Evolutionary conservation across 2,888 invertebrate genomes (phyloP), one percentile per base, ranked within the genome.

Genomic region (Globia sparganii): DNA sequence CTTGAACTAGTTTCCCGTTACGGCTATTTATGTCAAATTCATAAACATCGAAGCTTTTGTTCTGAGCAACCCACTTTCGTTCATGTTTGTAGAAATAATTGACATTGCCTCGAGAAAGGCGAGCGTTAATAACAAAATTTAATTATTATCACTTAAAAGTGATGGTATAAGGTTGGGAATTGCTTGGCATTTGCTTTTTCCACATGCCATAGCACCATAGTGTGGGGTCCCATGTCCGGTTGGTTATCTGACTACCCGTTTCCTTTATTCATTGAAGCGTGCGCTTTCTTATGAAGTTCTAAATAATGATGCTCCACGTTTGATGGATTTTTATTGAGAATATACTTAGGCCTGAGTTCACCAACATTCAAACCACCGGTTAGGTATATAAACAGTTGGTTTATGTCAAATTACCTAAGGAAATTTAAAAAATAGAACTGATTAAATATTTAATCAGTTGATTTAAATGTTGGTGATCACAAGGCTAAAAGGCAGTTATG

Each of bases 51-150:
- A 85, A 87, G 84, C 90, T 88, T 91, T 91, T 90, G 90, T 91
- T 90, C 87, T 78, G 67, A 83, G 85, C 90, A 87, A 92, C 91
- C 93, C 90, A 92, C 94, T 94, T 91, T 86, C 86, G 72, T 85
- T 85, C 87, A 89, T 94, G 91, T 93, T 94, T 94, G 92, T 90
- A 89, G 90, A 92, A 93, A 93, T 92, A 91, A 94, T 94, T 94
- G 91, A 90, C 94, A 91, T 85, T 88, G 86, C 88, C 86, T 80
- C 92, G 93, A 89, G 93, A 94, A 94, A 93, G 91, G 91, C 91
- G 92, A 93, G 93, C 68, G 80, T 79, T 87, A 81, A 82, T 86
- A 87, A 77, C 83, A 71, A 76, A 77, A 79, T 88, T 85, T 83
- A 88, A 88, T 88, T 86, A 82, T 81, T 80, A 80, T 70, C 62